Evolutionary conservation across 2,888 invertebrate genomes (phyloP).

Genomic region (Crocallis elinguaria): DNA sequence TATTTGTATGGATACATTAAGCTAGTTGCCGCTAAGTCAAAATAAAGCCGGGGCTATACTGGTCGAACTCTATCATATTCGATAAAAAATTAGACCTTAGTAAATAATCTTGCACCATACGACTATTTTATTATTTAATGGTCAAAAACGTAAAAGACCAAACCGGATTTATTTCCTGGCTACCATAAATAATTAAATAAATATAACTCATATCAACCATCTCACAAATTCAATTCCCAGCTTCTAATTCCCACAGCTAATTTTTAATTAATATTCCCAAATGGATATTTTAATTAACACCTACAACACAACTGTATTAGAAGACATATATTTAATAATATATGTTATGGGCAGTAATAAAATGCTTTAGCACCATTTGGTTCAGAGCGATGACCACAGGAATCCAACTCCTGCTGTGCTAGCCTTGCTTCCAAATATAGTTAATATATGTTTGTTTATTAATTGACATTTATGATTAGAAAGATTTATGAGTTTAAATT

Average conservation of each 20-base stretch:
- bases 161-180: too few species aligned
- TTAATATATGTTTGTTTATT: constrained; percentile 26
- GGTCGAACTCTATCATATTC: too few species aligned
- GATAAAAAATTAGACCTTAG: too few species aligned
- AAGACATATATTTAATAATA: constrained; percentile 27
- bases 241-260: constrained; percentile 29
- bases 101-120: too few species aligned
- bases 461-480: constrained; percentile 23
- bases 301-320: constrained; percentile 27
- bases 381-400: constrained; percentile 13
- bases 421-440: constrained; percentile 18
- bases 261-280: constrained; percentile 39
- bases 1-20: too few species aligned
- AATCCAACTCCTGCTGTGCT: constrained; percentile 19
- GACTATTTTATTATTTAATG: too few species aligned
- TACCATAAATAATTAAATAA: constrained; percentile 9
- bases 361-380: constrained; percentile 46
- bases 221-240: constrained; percentile 23
- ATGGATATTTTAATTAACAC: constrained; percentile 49
- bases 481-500: constrained; percentile 20
- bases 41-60: too few species aligned
- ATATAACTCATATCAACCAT: constrained; percentile 9
- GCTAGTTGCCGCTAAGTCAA: too few species aligned
- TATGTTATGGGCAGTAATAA: constrained; percentile 39
- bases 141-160: not conserved